These are phyloP conservation scores for Brachionus rubens DNA, from an alignment of 1,140 invertebrate genomes.

Conservation along the genomic window DNA sequence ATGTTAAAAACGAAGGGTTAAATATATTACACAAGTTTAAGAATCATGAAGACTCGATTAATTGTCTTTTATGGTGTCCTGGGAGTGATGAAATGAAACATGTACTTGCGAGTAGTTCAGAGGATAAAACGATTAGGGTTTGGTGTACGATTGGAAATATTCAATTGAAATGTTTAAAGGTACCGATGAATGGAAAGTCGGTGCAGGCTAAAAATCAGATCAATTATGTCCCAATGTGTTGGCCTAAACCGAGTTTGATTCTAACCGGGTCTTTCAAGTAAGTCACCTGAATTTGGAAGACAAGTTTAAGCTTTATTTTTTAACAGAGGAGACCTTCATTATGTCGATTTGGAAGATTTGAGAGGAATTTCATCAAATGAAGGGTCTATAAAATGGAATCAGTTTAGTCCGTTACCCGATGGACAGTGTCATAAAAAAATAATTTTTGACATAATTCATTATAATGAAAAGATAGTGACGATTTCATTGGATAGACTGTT, in stretches of 20 bases:
- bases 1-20: conserved; percentile 1
- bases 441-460: conserved; percentile 10
- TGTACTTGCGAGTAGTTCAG: conserved; percentile 1
- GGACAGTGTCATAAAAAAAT: conserved; percentile 18
- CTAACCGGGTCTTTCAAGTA: conserved; percentile 40
- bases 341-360: conserved; percentile 21
- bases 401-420: background rate
- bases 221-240: background rate
- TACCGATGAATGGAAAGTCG: background rate
- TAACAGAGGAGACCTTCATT: background rate
- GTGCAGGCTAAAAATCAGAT: conserved; percentile 1
- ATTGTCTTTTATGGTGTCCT: conserved; percentile 23
- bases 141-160: background rate
- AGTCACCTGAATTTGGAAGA: background rate
- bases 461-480: background rate
- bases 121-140: conserved; percentile 39
- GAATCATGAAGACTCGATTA: conserved; percentile 39
- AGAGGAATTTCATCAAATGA: background rate
- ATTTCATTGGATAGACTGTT: conserved; percentile 22
- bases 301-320: background rate
- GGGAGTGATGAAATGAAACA: background rate
- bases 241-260: conserved; percentile 19
- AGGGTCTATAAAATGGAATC: background rate
- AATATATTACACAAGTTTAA: conserved; percentile 13
- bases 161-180: conserved; percentile 24